Conservation (phyloP, 2,113 vertebrate species). For the Abramis brama region DNA sequence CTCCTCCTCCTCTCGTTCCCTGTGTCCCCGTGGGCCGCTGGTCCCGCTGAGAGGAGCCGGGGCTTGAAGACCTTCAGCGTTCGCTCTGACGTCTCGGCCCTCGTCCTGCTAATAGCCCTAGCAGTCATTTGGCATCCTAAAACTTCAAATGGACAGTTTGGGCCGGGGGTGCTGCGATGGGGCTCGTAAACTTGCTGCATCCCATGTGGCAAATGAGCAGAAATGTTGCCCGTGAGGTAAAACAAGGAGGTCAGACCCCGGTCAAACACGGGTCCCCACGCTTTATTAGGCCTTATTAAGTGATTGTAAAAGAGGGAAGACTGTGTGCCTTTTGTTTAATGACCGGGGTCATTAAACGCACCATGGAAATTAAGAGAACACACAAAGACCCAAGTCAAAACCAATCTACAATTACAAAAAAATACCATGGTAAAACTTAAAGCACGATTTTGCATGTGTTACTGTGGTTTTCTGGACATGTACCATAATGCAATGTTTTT, state of each 20-base stretch:
- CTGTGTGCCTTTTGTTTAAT: conserved; percentile 55
- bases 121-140: conserved; percentile 50
- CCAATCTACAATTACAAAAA: not conserved
- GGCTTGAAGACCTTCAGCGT: not conserved
- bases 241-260: conserved; percentile 54
- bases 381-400: conserved; percentile 8
- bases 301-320: conserved; percentile 34
- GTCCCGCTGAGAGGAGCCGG: conserved; percentile 4
- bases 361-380: conserved; percentile 14
- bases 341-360: conserved; percentile 43
- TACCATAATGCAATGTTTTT: not conserved
- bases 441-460: not conserved
- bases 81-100: conserved; percentile 42
- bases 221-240: conserved; percentile 51
- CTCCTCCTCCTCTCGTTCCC: conserved; percentile 32
- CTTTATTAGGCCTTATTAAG: conserved; percentile 56
- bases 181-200: conserved; percentile 54
- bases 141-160: conserved; percentile 61
- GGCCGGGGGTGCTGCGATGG: conserved; percentile 17
- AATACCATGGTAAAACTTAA: not conserved
- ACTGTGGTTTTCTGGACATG: not conserved
- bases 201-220: conserved; percentile 55
- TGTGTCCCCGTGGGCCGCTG: conserved; percentile 42
- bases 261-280: conserved; percentile 52
- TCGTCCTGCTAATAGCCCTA: conserved; percentile 40